Conservation (phyloP, 2,113 vertebrate species). For the Aegithalos caudatus region DNA sequence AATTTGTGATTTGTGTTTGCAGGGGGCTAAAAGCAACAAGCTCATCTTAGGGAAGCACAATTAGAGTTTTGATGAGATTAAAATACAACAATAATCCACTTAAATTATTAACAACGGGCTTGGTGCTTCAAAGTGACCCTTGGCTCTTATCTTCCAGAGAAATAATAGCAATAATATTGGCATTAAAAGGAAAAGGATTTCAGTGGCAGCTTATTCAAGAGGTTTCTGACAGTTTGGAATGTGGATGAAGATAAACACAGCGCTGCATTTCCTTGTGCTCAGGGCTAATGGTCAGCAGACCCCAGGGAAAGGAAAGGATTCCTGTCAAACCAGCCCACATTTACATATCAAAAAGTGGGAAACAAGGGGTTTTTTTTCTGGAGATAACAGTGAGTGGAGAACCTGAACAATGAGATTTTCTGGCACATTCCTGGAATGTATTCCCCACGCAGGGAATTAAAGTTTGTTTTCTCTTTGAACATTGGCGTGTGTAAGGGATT, state of each 20-base stretch:
- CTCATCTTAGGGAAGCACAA: neutral
- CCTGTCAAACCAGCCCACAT: neutral
- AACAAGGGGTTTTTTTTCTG: neutral
- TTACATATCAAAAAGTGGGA: neutral
- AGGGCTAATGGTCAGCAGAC: neutral
- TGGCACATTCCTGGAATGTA: neutral
- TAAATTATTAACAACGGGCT: constrained; percentile 29
- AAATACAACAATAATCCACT: constrained; percentile 10
- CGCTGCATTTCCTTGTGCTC: neutral
- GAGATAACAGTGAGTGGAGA: neutral
- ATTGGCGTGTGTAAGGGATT: constrained; percentile 2
- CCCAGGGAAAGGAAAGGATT: neutral
- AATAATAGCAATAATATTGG: neutral
- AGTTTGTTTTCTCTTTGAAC: constrained; percentile 42
- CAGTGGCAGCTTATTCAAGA: neutral
- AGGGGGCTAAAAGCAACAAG: neutral
- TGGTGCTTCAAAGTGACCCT: constrained; percentile 33
- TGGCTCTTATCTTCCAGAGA: neutral
- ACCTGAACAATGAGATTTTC: constrained; percentile 24
- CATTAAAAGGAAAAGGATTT: neutral
- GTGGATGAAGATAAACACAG: neutral
- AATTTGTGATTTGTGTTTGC: neutral
- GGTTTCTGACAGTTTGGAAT: neutral
- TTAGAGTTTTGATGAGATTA: neutral
- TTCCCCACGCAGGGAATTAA: neutral